Conservation (phyloP, 2,797 vertebrate species). For the Dermochelys coriacea region DNA sequence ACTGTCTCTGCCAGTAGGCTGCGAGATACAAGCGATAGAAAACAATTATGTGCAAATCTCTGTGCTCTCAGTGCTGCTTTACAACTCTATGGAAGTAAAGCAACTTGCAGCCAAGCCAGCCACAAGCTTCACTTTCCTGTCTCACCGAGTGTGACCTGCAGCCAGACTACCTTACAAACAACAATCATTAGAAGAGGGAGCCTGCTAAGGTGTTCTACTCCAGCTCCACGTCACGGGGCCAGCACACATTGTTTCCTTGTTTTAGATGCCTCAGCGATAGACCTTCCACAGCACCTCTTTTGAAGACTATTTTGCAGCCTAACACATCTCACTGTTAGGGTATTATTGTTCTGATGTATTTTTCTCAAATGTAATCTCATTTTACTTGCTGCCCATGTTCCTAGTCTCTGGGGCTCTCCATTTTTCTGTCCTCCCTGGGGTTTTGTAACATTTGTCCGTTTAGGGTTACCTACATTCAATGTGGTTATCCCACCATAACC, state of each 20-base stretch:
- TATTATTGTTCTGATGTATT: too few relatives aligned
- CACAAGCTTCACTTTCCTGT: background rate
- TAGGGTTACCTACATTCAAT: too few relatives aligned
- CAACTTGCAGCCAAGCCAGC: background rate
- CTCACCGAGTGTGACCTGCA: background rate
- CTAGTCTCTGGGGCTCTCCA: background rate
- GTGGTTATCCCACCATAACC: background rate
- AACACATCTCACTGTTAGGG: background rate
- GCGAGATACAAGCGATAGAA: too few relatives aligned
- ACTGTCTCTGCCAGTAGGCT: background rate
- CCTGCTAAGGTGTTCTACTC: background rate
- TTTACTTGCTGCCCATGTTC: background rate
- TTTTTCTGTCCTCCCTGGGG: background rate
- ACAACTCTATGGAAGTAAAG: background rate
- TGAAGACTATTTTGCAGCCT: background rate
- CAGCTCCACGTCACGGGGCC: background rate
- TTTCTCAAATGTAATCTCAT: background rate
- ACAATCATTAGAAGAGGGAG: background rate
- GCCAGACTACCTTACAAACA: background rate
- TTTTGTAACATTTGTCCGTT: background rate
- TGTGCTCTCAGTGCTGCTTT: too few relatives aligned
- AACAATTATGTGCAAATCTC: background rate
- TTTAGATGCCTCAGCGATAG: background rate
- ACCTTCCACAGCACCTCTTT: background rate
- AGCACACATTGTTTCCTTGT: background rate